Conservation (phyloP, 2,888 invertebrate species). For the Neria commutata region DNA sequence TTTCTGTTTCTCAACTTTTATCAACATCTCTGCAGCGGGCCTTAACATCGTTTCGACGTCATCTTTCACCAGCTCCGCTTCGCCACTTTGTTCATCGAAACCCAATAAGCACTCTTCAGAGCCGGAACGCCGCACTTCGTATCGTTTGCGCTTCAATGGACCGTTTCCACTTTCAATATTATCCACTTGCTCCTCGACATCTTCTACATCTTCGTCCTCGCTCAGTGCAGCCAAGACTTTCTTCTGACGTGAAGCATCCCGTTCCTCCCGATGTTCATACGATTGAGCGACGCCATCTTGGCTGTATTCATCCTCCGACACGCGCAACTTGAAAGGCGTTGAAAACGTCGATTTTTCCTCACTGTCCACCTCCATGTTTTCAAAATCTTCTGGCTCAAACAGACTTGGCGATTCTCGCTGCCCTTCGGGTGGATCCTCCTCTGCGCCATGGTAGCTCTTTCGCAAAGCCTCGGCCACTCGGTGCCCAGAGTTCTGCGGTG, state of each 20-base stretch:
- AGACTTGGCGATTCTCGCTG: background rate
- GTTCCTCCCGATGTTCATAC: background rate
- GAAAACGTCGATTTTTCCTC: background rate
- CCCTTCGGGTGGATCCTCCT: background rate
- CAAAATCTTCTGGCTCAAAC: background rate
- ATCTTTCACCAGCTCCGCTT: constrained; percentile 31
- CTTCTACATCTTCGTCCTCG: no score
- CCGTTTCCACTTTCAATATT: background rate
- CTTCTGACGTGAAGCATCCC: background rate
- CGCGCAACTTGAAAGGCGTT: constrained; percentile 9
- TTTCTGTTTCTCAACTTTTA: background rate
- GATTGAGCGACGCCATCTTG: constrained; percentile 1
- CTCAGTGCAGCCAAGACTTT: no score
- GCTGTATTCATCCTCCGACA: constrained; percentile 16
- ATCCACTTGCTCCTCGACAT: background rate
- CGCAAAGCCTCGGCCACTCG: background rate
- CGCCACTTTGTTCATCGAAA: constrained; percentile 37
- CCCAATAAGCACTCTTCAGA: constrained; percentile 38
- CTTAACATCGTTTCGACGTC: constrained; percentile 12
- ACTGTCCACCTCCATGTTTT: constrained; percentile 1
- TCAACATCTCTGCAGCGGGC: background rate
- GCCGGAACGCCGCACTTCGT: constrained; percentile 30
- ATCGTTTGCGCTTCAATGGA: constrained; percentile 31
- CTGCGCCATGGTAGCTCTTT: background rate
- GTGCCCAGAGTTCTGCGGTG: background rate